Percentiles rank a stretch among this genome's conserved stretches.
Evolutionary conservation across 2,113 vertebrate genomes (phyloP).

Genomic region (Cyanocitta stelleri): DNA sequence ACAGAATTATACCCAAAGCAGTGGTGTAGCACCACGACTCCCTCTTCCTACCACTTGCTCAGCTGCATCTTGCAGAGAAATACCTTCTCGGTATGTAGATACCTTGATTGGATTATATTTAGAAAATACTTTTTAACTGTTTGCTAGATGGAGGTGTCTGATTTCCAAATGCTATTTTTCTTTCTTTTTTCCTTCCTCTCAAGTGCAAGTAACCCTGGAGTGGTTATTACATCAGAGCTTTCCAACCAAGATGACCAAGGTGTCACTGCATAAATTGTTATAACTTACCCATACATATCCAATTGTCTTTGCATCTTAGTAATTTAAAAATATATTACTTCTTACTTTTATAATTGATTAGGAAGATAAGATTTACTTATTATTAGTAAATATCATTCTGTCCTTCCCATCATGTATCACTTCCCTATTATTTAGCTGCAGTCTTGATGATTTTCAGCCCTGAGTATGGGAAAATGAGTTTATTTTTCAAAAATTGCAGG

Average conservation of each 20-base stretch:
- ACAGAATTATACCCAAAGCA: background rate
- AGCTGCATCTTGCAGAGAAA: background rate
- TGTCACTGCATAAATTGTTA: background rate
- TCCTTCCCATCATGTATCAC: background rate
- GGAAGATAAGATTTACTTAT: background rate
- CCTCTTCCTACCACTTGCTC: background rate
- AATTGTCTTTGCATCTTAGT: background rate
- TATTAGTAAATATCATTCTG: background rate
- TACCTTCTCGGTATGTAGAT: background rate
- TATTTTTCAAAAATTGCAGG: background rate
- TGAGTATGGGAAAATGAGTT: background rate
- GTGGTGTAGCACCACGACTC: rapidly evolving
- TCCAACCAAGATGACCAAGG: background rate
- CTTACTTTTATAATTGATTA: background rate
- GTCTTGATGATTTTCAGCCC: background rate
- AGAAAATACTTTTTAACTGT: background rate
- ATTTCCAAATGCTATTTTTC: background rate
- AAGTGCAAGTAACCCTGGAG: background rate
- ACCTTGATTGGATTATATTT: background rate
- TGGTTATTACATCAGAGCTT: background rate
- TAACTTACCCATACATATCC: background rate
- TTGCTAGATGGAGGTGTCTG: background rate
- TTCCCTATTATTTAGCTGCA: background rate
- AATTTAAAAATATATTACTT: background rate
- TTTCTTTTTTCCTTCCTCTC: background rate